Conservation (phyloP, 2,888 invertebrate genomes). For the Melanargia galathea region DNA sequence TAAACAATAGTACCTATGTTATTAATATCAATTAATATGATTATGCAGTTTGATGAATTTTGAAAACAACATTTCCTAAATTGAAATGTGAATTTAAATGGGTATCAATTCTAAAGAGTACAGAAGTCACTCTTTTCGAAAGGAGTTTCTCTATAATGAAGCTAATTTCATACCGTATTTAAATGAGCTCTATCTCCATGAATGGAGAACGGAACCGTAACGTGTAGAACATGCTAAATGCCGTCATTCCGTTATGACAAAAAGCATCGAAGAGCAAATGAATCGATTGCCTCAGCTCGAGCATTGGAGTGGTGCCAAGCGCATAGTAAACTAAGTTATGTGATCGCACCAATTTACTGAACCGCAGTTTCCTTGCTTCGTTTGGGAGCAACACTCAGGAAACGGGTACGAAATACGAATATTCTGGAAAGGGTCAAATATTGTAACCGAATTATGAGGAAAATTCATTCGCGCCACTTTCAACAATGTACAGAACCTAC, state of each 20-base stretch:
- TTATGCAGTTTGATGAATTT: too few relatives aligned
- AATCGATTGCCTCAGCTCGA: constrained; percentile 61
- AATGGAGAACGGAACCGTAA: background rate
- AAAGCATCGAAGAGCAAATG: constrained; percentile 57
- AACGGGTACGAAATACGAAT: constrained; percentile 20
- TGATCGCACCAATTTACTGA: constrained; percentile 38
- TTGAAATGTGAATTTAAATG: too few relatives aligned
- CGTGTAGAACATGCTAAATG: constrained; percentile 18
- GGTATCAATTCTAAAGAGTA: too few relatives aligned
- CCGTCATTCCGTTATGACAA: constrained; percentile 35
- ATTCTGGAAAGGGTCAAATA: constrained; percentile 11
- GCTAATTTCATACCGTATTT: background rate
- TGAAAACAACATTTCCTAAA: too few relatives aligned
- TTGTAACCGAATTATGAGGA: background rate
- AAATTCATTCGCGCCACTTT: background rate
- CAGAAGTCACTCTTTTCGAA: too few relatives aligned
- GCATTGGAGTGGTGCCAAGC: constrained; percentile 74
- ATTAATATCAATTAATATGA: too few relatives aligned
- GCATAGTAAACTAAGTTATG: constrained; percentile 67
- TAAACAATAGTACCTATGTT: too few relatives aligned
- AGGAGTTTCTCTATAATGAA: too few relatives aligned
- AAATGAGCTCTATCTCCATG: background rate
- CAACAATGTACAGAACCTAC: background rate
- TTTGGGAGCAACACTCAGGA: constrained; percentile 30
- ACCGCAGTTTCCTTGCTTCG: constrained; percentile 26